Base-by-base conservation (phyloP, 2,888 invertebrate species). In the Bellardia pandia region DNA sequence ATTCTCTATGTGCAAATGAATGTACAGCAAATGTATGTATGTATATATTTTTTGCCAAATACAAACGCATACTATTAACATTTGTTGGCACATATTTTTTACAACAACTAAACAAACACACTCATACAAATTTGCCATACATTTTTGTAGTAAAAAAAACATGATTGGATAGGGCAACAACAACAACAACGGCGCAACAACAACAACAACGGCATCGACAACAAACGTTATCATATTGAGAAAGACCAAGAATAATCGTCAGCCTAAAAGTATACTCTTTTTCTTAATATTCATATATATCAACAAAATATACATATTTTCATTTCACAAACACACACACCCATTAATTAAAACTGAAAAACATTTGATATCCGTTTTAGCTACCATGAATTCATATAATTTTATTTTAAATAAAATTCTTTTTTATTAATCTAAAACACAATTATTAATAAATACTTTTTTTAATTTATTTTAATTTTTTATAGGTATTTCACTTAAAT, bases 351-450 rank as follows among this genome's bases (percentile, higher is more conserved):
- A 48, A 79, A 79, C 79, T 71, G 79, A 80, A 80, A 64, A 53
- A 42, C 53, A 64, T 80, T 80, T 64, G 33, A 80, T 64, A 80
- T 80, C 80, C 80, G 80, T 80, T 80, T 79, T 80, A 72, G 16
- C 62, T n/a, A 53, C 71, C 48, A 40, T 3, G 6, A 14, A 45
- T 66, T 42, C 9, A 14, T 37, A 30, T 9, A 56, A 78, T 56
- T 51, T 72, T 56, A 16, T 45, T 37, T 42, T 64, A 58, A 56
- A 14, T n/a, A 42, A 2, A 66, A 60, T 30, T 48, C 48, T 68
- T 74, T 56, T 62, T 71, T 4, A 13, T 8, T 11, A 23, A 8
- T 37, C 37, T 62, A 56, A 16, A n/a, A 42, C 13, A 45, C 9
- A 30, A 48, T 48, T 58, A 14, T 13, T 40, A 30, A 6, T 6